These are phyloP conservation scores for Chromoteleia sp. DNA, from an alignment of 2,888 invertebrate species.

Conservation along the genomic window DNA sequence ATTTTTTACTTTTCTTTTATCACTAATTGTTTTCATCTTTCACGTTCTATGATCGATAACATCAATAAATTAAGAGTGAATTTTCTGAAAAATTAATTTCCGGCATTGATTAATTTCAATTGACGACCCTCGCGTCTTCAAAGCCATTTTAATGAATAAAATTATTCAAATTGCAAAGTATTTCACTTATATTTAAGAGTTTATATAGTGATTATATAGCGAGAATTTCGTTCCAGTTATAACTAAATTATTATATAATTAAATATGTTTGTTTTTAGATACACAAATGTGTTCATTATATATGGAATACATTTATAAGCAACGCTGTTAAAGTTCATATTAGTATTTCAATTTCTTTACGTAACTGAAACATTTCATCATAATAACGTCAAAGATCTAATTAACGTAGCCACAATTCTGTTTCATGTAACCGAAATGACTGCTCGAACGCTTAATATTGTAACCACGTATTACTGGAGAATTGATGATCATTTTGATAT, in stretches of 20 bases:
- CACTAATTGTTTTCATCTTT: background rate
- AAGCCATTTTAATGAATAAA: background rate
- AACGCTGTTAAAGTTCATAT: too few species aligned
- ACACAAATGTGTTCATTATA: too few species aligned
- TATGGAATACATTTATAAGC: too few species aligned
- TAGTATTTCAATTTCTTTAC: too few species aligned
- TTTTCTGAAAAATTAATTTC: conserved; percentile 1
- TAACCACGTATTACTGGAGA: background rate
- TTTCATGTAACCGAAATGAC: background rate
- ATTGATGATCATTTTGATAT: background rate
- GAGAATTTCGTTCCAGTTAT: too few species aligned
- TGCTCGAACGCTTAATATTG: background rate
- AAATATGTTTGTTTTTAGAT: too few species aligned
- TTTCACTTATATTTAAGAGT: background rate
- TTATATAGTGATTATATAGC: too few species aligned
- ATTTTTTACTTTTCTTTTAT: background rate
- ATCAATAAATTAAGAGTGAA: background rate
- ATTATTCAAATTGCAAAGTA: background rate
- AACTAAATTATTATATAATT: too few species aligned
- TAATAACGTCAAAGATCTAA: background rate
- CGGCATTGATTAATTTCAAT: background rate
- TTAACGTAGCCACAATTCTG: background rate
- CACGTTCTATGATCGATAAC: background rate
- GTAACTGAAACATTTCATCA: background rate
- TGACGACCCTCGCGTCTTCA: background rate